Base-by-base conservation (phyloP, 1,140 invertebrate species). In the Muscidifurax raptorellus region DNA sequence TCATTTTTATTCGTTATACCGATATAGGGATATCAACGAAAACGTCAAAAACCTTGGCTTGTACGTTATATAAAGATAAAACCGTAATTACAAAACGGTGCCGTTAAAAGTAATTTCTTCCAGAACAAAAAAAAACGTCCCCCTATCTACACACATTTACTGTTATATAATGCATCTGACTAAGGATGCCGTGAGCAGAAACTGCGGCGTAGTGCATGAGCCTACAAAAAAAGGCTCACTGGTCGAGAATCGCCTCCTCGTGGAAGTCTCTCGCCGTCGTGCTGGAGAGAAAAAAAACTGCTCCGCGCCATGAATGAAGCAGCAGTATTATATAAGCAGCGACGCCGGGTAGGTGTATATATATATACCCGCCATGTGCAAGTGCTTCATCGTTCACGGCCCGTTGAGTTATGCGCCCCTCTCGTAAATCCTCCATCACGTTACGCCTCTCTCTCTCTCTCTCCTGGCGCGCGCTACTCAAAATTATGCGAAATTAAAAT, bases 401-500 rank as follows among this genome's bases (percentile, higher is more conserved):
- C 32, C 67, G 82, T 69, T 84, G 76, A 84, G 28, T 79, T 84
- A 84, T 64, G 77, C 52, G 52, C 52, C 67, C 82, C 59, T 78
- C 82, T 78, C 82, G 82, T 83, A 83, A 83, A 83, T 83, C 64
- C 66, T 59, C 66, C 76, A 72, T 84, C 82, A 72, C 76, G 66
- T 84, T 79, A 64, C 69, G 66, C 47, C 71, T 74, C 67, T 59
- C 30, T 74, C 66, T 47, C 64, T 47, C 79, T 47, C 40, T 27
- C 36, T 52, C 44, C 18, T n/a, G 22, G 3, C 22, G 6, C 12
- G 6, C 66, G 66, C 66, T 28, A 30, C 64, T 59, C 18, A 72
- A 79, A 83, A 83, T 83, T 83, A 83, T 83, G 67, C 82, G 76
- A 83, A 83, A 83, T 83, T 83, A 83, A 83, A 79, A 83, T 83